Evolutionary conservation across 2,888 invertebrate species (phyloP).

Genomic region (Eristalinus sepulchralis): DNA sequence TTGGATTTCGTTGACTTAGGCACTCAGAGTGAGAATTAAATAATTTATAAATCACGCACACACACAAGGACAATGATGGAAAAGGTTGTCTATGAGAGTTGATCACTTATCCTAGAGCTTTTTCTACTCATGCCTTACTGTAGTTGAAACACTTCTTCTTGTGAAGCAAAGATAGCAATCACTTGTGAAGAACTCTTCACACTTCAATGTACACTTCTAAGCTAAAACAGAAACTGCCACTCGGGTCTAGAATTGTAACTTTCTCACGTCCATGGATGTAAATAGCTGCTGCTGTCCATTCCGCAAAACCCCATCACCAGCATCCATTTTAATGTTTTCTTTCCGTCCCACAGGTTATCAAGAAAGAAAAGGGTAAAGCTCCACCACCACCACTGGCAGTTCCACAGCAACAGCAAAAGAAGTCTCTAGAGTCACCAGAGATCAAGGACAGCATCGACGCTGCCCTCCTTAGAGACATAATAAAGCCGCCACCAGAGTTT

Average conservation of each 20-base stretch:
- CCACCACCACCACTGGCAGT: conserved; percentile 84
- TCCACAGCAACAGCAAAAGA: conserved; percentile 71
- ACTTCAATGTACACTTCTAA: neutral
- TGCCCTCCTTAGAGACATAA: conserved; percentile 64
- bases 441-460: conserved; percentile 43
- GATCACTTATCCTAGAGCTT: neutral
- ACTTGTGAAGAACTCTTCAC: neutral
- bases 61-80: neutral
- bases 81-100: neutral
- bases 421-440: conserved; percentile 19
- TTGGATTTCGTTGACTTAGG: conserved; percentile 15
- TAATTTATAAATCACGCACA: neutral
- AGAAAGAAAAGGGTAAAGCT: conserved; percentile 92
- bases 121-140: neutral
- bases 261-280: neutral
- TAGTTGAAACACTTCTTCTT: neutral
- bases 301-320: neutral
- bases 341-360: conserved; percentile 83
- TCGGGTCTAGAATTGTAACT: neutral
- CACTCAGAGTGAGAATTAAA: conserved; percentile 13
- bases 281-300: neutral
- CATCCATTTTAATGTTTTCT: neutral
- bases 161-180: neutral
- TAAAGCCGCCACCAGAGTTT: conserved; percentile 73
- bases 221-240: no score